Evolutionary conservation across 2,888 invertebrate species (phyloP), one percentile per base, ranked within the genome.

Genomic region (Chrysomela aeneicollis): DNA sequence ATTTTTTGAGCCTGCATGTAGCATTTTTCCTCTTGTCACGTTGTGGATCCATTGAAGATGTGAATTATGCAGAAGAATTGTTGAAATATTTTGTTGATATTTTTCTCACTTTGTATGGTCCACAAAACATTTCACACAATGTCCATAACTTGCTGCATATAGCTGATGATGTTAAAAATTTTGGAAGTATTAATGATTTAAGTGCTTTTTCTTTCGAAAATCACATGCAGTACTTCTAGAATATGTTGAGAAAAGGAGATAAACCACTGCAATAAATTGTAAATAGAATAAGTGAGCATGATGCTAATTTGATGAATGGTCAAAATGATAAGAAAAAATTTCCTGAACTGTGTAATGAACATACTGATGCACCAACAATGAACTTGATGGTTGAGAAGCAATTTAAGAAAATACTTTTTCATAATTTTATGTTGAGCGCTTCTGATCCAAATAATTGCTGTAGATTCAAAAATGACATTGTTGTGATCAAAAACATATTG

Each of bases 101-200:
- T 51, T 73, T 68, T 61, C 64, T 47, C 37, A 61, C 51, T 51
- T 49, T 73, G 30, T 70, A 69, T 63, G 70, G 67, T 10, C 32
- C 63, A 59, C 63, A 73, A 58, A 67, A 67, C 50, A 63, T 74
- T 19, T 70, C 72, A 18, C 70, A 74, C 58, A 73, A 73, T 66
- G 15, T 42, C 3, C n/a, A 42, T 42, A 42, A 42, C 42, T 42
- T 42, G 42, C n/a, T 42, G 15, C 42, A 72, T 63, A 15, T 72
- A 42, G 54, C 57, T 51, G 55, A 67, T 47, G 66, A 64, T 64
- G 58, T 64, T 18, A 37, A 62, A 42, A 55, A 42, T n/a, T 61
- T 66, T 53, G 68, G 68, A 47, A 26, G 49, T 51, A 22, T 68
- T 17, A 49, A 68, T 49, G 50, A 35, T 10, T 66, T 55, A 50